phyloP scores from a whole-genome alignment of 2,888 invertebrate species.

The Hybos culiciformis region DNA sequence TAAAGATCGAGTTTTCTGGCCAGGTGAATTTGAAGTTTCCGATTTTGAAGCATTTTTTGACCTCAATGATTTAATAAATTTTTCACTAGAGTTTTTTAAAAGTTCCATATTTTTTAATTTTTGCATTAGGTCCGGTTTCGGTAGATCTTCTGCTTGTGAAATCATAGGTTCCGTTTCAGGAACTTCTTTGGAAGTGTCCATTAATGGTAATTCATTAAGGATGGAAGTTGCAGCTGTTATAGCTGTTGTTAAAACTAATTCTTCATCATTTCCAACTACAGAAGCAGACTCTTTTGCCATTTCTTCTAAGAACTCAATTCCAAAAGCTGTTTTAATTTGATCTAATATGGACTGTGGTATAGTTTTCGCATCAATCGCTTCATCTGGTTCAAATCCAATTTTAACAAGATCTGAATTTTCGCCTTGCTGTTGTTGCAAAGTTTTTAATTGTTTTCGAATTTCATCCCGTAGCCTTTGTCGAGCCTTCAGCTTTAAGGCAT shows the following conservation, averaged over 20 bases:
- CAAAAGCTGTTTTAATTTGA: constrained; percentile 29
- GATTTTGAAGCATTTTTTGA: too few relatives aligned
- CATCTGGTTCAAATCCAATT: constrained; percentile 23
- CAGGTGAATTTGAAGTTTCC: too few relatives aligned
- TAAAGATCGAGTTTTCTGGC: too few relatives aligned
- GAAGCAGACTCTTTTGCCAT: background rate
- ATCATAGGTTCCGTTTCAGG: background rate
- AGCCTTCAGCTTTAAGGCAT: constrained; percentile 27
- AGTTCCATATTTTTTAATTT: background rate
- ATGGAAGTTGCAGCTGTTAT: background rate
- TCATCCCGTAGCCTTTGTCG: constrained; percentile 27
- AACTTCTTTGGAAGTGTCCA: too few relatives aligned
- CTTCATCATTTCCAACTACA: background rate
- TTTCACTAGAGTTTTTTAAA: background rate
- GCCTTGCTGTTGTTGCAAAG: constrained; percentile 23
- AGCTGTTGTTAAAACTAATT: background rate
- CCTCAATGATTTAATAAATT: too few relatives aligned
- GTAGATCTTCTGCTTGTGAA: background rate
- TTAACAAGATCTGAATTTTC: constrained; percentile 15
- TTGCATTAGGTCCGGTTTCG: background rate
- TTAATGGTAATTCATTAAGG: background rate
- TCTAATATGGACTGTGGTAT: constrained; percentile 27
- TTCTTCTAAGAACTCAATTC: constrained; percentile 21
- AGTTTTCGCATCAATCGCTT: constrained; percentile 27
- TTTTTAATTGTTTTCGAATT: constrained; percentile 27